phyloP scores from a whole-genome alignment of 1,140 invertebrate species.

The Drosophila subpulchrella region DNA sequence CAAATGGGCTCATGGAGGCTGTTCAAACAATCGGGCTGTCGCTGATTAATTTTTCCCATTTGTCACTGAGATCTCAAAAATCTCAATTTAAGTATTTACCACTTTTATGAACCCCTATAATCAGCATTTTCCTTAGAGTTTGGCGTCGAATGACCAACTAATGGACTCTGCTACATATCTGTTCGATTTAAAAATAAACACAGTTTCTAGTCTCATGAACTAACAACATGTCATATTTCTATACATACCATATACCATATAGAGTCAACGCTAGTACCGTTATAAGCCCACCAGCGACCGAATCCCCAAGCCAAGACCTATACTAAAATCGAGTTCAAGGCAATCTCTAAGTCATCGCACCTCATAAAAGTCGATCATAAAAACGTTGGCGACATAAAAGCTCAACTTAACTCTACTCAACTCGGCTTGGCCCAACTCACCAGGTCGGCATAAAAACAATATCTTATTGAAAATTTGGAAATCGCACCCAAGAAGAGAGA shows the following conservation, averaged over 20 bases:
- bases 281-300: constrained; percentile 37
- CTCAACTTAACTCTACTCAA: constrained; percentile 53
- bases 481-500: constrained; percentile 15
- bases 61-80: not conserved
- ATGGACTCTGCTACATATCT: constrained; percentile 22
- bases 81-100: not conserved
- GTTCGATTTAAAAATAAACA: constrained; percentile 7
- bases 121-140: not conserved
- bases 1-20: constrained; percentile 5
- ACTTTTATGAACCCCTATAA: not conserved
- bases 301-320: constrained; percentile 1
- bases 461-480: constrained; percentile 59
- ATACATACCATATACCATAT: constrained; percentile 25
- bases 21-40: not conserved
- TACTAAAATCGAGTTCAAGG: constrained; percentile 68
- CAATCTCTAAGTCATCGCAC: constrained; percentile 81
- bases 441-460: constrained; percentile 53
- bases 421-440: constrained; percentile 20
- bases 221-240: constrained; percentile 60
- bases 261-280: constrained; percentile 59
- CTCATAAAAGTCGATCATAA: constrained; percentile 76
- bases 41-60: constrained; percentile 11
- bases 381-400: constrained; percentile 64
- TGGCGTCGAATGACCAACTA: constrained; percentile 3
- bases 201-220: constrained; percentile 59